A percentile compares a stretch with the other conserved stretches of the same genome.
Evolutionary conservation across 2,888 invertebrate species (phyloP).

Genomic region (Amphipoea oculea): DNA sequence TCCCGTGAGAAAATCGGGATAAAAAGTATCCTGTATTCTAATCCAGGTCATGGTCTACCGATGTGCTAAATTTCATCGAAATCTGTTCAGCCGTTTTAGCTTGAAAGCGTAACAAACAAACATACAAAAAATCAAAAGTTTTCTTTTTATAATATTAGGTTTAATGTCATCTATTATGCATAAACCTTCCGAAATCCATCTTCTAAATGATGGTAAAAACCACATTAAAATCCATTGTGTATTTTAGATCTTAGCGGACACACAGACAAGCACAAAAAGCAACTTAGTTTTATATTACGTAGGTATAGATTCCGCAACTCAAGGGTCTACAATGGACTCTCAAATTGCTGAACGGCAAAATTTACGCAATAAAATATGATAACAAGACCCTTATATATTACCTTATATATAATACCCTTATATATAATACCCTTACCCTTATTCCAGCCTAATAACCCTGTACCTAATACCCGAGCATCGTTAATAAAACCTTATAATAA

Average conservation of each 20-base stretch:
- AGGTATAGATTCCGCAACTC: neutral
- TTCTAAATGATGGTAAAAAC: neutral
- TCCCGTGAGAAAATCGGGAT: too few species aligned
- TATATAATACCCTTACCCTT: neutral
- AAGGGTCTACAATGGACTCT: neutral
- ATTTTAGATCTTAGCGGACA: neutral
- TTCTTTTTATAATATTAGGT: too few species aligned
- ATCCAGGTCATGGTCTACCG: too few species aligned
- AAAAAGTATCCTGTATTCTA: too few species aligned
- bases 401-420: slow-evolving; percentile 9
- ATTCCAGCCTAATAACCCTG: slow-evolving; percentile 14
- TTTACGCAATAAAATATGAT: slow-evolving; percentile 44
- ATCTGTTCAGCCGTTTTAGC: too few species aligned
- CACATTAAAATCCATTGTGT: neutral
- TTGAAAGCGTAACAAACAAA: too few species aligned
- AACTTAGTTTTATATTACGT: too few species aligned
- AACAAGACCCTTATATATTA: slow-evolving; percentile 32
- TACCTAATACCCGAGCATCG: slow-evolving; percentile 27
- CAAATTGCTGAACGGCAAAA: slow-evolving; percentile 11
- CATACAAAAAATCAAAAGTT: too few species aligned
- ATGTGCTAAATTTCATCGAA: too few species aligned
- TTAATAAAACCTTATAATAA: slow-evolving; percentile 48
- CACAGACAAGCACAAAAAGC: too few species aligned
- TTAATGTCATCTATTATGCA: too few species aligned
- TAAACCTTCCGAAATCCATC: too few species aligned